phyloP scores from a whole-genome alignment of 1,140 invertebrate species.

The Drosophila mojavensis region DNA sequence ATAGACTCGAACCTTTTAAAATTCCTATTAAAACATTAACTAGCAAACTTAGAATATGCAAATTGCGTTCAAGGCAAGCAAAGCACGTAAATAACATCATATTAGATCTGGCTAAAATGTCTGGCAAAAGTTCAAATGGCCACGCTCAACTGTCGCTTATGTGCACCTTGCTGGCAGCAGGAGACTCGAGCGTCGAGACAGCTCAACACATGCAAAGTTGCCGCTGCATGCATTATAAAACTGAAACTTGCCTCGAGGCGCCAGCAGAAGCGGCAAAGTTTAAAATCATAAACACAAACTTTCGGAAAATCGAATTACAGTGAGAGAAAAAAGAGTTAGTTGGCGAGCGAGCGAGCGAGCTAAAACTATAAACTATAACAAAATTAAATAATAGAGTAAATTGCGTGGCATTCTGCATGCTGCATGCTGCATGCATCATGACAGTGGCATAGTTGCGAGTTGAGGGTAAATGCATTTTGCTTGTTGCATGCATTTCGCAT shows the following conservation, averaged over 20 bases:
- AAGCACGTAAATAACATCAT: background rate
- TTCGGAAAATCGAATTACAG: constrained; percentile 75
- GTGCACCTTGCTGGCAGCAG: too few relatives aligned
- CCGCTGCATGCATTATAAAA: constrained; percentile 61
- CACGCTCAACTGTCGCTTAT: too few relatives aligned
- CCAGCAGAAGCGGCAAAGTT: constrained; percentile 61
- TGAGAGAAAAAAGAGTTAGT: constrained; percentile 12
- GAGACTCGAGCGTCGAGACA: background rate
- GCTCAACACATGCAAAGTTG: constrained; percentile 32
- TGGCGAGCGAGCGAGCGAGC: constrained; percentile 24
- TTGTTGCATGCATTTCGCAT: constrained; percentile 76
- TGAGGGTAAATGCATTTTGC: constrained; percentile 76
- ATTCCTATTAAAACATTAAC: background rate
- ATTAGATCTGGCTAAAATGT: background rate
- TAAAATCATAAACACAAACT: constrained; percentile 80
- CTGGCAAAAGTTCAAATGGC: constrained; percentile 14
- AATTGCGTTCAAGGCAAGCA: background rate
- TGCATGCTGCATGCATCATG: constrained; percentile 11
- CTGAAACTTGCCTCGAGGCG: constrained; percentile 61
- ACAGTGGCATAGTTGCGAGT: constrained; percentile 41
- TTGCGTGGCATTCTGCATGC: constrained; percentile 20
- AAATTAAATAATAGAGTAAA: constrained; percentile 82
- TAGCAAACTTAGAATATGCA: background rate
- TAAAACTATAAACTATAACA: constrained; percentile 72
- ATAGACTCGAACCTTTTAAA: background rate